Evolutionary conservation across 2,888 invertebrate genomes (phyloP), one percentile per base, ranked within the genome.

Genomic region (Epinotia brunnichana): DNA sequence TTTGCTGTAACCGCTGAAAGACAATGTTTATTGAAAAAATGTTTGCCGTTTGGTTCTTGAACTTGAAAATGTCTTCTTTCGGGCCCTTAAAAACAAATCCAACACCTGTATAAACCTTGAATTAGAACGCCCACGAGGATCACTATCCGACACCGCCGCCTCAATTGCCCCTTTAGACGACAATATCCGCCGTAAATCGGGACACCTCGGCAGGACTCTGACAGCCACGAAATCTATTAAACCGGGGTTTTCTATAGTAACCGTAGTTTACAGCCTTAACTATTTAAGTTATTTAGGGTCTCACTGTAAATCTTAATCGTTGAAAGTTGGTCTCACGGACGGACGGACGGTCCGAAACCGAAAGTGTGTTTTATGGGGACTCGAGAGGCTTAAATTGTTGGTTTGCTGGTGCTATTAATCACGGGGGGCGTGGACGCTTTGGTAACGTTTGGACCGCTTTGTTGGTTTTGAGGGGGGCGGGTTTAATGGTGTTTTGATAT

Each of bases 241-340:
- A 69, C 73, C 24, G 39, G 39, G 72, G 56, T 72, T 66, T 70
- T 64, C 64, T 53, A 63, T 69, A 63, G 57, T 68, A 69, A 74
- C 68, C 54, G 68, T 74, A 74, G 75, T 72, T 72, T 62, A 63
- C 57, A 67, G 64, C 74, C 57, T 75, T 83, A 90, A 90, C 87
- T 86, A 90, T 92, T 88, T 85, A 84, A 88, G 90, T 89, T 91
- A 91, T 91, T 91, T 90, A 86, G 86, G 87, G 84, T 83, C 80
- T 81, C 81, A 83, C 82, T 89, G 89, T 92, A 91, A 92, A 92
- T 92, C 92, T 91, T 91, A 89, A 90, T 91, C 84, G 80, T 72
- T 75, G 81, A 85, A 88, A 91, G 87, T 89, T 89, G n/a, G 90
- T 88, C 87, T 89, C 91, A 89, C 85, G 85, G 89, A 89, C 11